These are phyloP conservation scores for Hemiprocne comata DNA, from an alignment of 2,113 vertebrate genomes.

Conservation along the genomic window DNA sequence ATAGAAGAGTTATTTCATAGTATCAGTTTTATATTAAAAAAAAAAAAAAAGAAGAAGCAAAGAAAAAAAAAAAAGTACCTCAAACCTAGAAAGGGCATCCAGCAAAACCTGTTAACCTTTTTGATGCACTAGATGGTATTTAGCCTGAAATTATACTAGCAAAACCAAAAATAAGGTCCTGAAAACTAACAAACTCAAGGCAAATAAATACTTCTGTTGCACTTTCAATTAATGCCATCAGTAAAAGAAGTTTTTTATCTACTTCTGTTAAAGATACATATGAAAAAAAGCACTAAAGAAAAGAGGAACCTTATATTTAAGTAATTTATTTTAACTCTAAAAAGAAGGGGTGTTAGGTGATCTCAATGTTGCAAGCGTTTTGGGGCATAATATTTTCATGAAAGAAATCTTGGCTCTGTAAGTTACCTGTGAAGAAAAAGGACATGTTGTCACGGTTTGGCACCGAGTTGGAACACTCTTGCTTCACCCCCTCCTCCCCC, in stretches of 20 bases:
- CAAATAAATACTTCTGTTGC: neutral
- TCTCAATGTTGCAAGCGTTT: neutral
- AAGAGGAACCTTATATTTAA: neutral
- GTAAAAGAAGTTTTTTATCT: neutral
- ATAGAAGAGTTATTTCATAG: neutral
- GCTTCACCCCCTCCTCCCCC: too few relatives aligned
- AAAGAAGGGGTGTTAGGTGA: neutral
- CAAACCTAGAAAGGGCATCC: neutral
- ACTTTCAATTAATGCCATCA: neutral
- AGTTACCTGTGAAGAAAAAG: constrained; percentile 75
- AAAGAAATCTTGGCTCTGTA: constrained; percentile 85
- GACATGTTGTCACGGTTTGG: neutral
- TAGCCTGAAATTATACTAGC: neutral
- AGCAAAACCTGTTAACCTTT: neutral
- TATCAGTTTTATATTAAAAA: neutral
- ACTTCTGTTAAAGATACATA: neutral
- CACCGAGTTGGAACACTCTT: too few relatives aligned
- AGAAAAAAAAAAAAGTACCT: neutral
- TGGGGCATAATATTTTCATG: constrained; percentile 45
- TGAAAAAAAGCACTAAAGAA: neutral
- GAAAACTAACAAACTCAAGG: neutral
- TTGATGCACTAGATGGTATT: neutral
- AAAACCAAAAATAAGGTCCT: neutral
- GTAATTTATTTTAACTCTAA: neutral
- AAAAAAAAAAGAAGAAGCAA: too few relatives aligned